Evolutionary conservation across 2,113 vertebrate genomes (phyloP).

Genomic region (Columba janthina): DNA sequence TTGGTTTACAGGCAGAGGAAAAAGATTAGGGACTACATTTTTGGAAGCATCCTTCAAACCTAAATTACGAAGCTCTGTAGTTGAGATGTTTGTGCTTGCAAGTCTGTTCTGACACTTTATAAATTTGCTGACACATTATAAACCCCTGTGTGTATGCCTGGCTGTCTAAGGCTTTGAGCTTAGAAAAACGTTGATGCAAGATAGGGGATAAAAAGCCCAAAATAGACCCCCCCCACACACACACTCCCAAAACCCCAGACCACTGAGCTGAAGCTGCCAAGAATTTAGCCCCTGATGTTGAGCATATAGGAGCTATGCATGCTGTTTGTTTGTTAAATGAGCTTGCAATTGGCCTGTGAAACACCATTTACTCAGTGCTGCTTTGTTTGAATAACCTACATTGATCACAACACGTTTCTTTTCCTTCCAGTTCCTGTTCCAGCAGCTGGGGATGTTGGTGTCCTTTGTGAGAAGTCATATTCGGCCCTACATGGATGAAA

Average conservation of each 20-base stretch:
- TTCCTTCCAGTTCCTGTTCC: conserved; percentile 89
- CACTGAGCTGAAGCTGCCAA: neutral
- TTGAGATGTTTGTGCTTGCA: neutral
- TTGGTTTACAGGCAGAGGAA: neutral
- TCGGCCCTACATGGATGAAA: conserved; percentile 99
- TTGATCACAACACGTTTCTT: neutral
- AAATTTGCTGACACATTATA: neutral
- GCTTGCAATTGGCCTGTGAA: neutral
- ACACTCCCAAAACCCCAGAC: neutral
- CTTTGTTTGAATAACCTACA: neutral
- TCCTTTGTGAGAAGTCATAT: conserved; percentile 99
- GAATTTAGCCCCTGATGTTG: neutral
- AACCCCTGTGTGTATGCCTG: neutral
- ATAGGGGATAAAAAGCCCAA: neutral
- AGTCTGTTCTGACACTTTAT: neutral
- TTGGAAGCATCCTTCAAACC: neutral
- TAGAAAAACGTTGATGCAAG: neutral
- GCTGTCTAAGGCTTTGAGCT: neutral
- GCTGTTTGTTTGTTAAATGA: neutral
- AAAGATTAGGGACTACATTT: neutral
- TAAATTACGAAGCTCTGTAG: neutral
- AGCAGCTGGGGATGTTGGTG: conserved; percentile 97
- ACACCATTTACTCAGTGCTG: accelerated
- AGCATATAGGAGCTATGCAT: conserved; percentile 1
- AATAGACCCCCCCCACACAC: neutral